Base-by-base conservation (phyloP, 2,113 vertebrate species). In the Gallinago paraguaiae region DNA sequence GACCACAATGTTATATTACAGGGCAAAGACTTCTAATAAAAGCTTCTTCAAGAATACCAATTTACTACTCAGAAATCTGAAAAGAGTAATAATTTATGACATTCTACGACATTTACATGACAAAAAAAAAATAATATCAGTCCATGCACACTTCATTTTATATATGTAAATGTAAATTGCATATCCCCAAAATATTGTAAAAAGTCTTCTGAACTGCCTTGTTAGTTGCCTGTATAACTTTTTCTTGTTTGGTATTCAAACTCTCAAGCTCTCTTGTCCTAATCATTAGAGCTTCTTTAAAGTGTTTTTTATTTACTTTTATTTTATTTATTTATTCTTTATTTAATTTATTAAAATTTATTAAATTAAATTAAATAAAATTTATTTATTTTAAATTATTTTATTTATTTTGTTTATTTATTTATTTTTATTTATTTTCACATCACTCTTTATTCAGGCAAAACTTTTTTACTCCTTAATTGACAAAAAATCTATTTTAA, bases 41-140 rank as follows among this genome's bases (percentile, higher is more conserved):
- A 84, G 7, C 2, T 64, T 7, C 31, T 71, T 88, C 46, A 90
- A 54, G 57, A 71, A 82, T 88, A 85, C 43, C 31, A 56, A 13
- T 63, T 92, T 90, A 57, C 39, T 39, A 45, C 35, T 81, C 43
- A 93, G 43, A 88, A 76, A 85, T 46, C 30, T 60, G 80, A 85
- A 69, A 85, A 69, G 22, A 90, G 28, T 57, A 77, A 67, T 39
- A 48, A 95, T 83, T 97, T 76, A 69, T 93, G 70, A 84, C 48
- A 74, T 93, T 95, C 93, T 68, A 65, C 95, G 71, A 89, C 67
- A 87, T 95, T 93, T 89, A 72, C n/a, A 88, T 86, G 79, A 74
- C 39, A 60, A n/a, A 54, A 80, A 91, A 80, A 91, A 63, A 35
- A 3, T 17, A 51, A 80, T 78, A 39, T 77, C 14, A 54, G 85